Evolutionary conservation across 2,113 vertebrate genomes (phyloP).

Genomic region (Crypturellus undulatus): DNA sequence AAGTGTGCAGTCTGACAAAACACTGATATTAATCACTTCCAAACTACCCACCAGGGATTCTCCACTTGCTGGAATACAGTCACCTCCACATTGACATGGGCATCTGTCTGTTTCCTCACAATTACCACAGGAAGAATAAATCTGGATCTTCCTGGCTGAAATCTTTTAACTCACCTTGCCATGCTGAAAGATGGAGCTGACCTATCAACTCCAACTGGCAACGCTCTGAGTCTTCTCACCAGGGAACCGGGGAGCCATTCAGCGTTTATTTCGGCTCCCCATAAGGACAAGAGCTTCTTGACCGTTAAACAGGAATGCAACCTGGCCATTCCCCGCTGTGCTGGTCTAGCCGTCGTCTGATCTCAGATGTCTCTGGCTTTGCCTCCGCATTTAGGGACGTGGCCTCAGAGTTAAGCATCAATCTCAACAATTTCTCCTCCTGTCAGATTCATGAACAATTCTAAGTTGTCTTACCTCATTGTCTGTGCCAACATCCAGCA

Average conservation of each 20-base stretch:
- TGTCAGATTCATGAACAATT: not conserved
- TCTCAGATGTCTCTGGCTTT: not conserved
- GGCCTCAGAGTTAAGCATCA: not conserved
- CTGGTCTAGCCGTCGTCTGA: not conserved
- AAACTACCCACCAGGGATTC: constrained; percentile 17
- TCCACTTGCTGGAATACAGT: constrained; percentile 4
- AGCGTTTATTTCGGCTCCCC: not conserved
- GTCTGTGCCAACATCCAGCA: constrained; percentile 97
- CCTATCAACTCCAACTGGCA: not conserved
- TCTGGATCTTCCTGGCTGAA: not conserved
- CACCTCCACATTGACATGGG: not conserved
- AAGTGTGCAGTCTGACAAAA: constrained; percentile 33
- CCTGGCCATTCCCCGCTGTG: not conserved
- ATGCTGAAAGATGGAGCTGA: not conserved
- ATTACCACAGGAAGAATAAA: constrained; percentile 1
- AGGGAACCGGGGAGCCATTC: not conserved
- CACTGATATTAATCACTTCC: constrained; percentile 34
- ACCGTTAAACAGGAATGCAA: not conserved
- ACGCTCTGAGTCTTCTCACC: not conserved
- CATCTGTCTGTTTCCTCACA: not conserved
- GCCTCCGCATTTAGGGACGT: not conserved
- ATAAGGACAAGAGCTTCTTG: not conserved
- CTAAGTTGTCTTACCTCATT: constrained; percentile 83
- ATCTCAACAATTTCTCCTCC: not conserved
- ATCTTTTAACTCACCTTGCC: not conserved